Evolutionary conservation across 2,797 vertebrate genomes (phyloP).

Genomic region (Clangula hyemalis): DNA sequence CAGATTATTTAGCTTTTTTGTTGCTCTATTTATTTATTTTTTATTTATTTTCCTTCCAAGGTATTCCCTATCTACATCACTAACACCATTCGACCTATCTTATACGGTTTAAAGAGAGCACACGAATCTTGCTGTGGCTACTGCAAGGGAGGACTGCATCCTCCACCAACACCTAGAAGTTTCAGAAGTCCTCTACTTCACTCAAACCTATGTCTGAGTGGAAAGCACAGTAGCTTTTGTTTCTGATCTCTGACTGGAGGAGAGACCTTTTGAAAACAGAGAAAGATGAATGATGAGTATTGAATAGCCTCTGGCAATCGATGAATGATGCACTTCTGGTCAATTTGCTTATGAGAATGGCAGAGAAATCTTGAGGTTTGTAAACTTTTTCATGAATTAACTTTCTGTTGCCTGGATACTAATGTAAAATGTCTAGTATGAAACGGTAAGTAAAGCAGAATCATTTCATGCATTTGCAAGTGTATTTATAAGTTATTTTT

Average conservation of each 20-base stretch:
- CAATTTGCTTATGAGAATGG: neutral
- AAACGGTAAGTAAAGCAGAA: constrained; percentile 17
- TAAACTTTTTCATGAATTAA: constrained; percentile 35
- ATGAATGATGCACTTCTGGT: neutral
- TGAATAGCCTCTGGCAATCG: neutral
- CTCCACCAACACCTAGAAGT: neutral
- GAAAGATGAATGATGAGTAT: neutral
- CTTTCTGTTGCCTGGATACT: constrained; percentile 49
- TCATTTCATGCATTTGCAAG: neutral
- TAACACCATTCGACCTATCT: neutral
- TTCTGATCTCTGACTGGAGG: neutral
- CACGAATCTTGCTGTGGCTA: neutral
- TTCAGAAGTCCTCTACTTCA: neutral
- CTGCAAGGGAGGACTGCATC: neutral
- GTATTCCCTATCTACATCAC: neutral
- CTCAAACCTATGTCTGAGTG: neutral
- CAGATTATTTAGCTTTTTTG: neutral
- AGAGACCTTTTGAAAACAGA: neutral
- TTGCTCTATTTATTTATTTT: neutral
- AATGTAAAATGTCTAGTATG: constrained; percentile 1
- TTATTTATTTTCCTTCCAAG: neutral
- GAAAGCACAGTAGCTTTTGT: neutral
- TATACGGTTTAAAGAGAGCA: neutral
- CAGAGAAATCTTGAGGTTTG: neutral
- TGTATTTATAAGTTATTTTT: constrained; percentile 1